Conservation (phyloP, 2,113 vertebrate genomes). For the Festucalex cinctus region DNA sequence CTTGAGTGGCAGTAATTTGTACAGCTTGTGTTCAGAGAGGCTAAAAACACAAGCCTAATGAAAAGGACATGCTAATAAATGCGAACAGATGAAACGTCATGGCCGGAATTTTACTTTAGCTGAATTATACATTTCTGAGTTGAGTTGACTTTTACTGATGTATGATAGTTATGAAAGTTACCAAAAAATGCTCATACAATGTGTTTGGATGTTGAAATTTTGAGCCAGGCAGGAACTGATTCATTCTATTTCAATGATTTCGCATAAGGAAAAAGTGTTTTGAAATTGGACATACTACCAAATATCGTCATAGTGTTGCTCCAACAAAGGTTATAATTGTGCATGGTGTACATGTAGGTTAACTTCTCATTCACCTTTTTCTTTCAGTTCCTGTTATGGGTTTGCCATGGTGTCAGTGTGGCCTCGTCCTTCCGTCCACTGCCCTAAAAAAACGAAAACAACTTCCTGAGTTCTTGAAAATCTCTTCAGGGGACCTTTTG, state of each 20-base stretch:
- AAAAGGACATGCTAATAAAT: not conserved
- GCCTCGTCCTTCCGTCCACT: conserved; percentile 45
- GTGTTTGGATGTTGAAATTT: not conserved
- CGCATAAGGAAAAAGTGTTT: not conserved
- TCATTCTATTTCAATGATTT: not conserved
- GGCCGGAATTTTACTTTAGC: not conserved
- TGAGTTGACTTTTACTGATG: too few species aligned
- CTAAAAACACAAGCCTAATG: not conserved
- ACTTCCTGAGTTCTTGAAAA: conserved; percentile 32
- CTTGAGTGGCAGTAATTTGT: not conserved
- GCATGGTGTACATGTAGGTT: not conserved
- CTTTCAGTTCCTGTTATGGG: conserved; percentile 16
- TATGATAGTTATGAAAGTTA: not conserved
- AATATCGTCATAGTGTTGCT: not conserved
- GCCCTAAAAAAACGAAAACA: conserved; percentile 58
- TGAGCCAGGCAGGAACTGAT: not conserved
- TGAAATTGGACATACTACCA: not conserved
- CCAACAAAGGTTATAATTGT: not conserved
- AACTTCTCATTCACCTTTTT: not conserved
- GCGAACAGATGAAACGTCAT: not conserved
- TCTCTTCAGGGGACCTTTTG: conserved; percentile 1
- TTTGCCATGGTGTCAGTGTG: conserved; percentile 14
- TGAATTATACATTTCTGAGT: not conserved
- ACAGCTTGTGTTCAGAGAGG: not conserved
- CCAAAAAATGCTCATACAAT: not conserved